Base-by-base conservation (phyloP, 2,113 vertebrate genomes). In the Sinocyclocheilus maitianheensis region DNA sequence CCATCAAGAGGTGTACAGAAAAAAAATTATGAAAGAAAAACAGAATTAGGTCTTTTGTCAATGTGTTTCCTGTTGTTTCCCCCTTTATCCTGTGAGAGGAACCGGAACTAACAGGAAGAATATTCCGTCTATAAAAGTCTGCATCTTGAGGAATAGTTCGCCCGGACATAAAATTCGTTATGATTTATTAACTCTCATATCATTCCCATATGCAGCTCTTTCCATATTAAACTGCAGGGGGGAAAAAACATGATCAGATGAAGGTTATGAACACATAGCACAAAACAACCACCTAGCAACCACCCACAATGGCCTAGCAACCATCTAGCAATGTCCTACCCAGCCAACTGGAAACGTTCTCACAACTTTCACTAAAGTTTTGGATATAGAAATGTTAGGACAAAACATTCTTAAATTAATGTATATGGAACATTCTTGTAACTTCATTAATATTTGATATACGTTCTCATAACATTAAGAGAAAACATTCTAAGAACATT, bases 31-130 rank as follows among this genome's bases (percentile, higher is more conserved):
- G 78, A 81, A 74, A 85, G 62, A 80, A 81, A 67, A 37, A 77
- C 78, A 85, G 81, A 80, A 46, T 62, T 53, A 76, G 83, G 83
- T 88, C 71, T 71, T 81, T 77, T 79, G 77, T 84, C 81, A 84
- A 46, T 81, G 77, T 88, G 81, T 89, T 88, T 87, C 85, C 86
- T 89, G 90, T 87, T 88, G 88, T 89, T 82, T 83, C 40, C 74
- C 26, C 34, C 71, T 20, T n/a, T 58, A 78, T 91, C 86, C 87
- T 84, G 87, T 62, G 55, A 85, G 37, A 76, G 82, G 79, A 86
- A 84, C 71, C 53, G 26, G 26, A 67, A 26, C 60, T 65, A 82
- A 77, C 84, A 77, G 74, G 77, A 87, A 76, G 83, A 86, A 74
- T 78, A 87, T 82, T 79, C 63, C 0, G 26, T 37, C 71, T 83